Evolutionary conservation across 2,888 invertebrate genomes (phyloP).

Genomic region (Cheilosia scutellata): DNA sequence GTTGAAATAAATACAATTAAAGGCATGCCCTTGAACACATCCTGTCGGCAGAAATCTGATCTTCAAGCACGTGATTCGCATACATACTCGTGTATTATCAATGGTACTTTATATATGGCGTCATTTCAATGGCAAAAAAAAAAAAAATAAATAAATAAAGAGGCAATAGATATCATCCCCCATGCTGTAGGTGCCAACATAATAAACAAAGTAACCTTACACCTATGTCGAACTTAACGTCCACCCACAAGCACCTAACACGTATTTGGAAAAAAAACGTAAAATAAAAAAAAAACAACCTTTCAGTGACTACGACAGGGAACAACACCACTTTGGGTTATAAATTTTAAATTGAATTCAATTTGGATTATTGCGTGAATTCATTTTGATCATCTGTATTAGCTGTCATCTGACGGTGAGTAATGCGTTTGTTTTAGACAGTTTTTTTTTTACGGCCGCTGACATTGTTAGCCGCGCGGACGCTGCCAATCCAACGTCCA

Average conservation of each 20-base stretch:
- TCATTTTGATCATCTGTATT: slow-evolving; percentile 37
- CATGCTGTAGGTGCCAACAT: neutral
- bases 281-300: too few relatives aligned
- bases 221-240: neutral
- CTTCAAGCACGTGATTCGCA: slow-evolving; percentile 24
- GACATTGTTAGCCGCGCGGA: neutral
- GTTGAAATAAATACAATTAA: neutral
- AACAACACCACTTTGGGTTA: slow-evolving; percentile 31
- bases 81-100: neutral
- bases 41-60: slow-evolving; percentile 6
- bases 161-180: slow-evolving; percentile 12
- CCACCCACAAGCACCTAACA: neutral
- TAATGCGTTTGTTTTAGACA: slow-evolving; percentile 11
- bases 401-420: slow-evolving; percentile 24
- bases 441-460: slow-evolving; percentile 10
- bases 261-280: neutral
- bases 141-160: neutral
- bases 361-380: slow-evolving; percentile 59
- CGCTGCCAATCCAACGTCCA: slow-evolving; percentile 27
- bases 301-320: neutral
- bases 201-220: slow-evolving; percentile 14
- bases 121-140: slow-evolving; percentile 8
- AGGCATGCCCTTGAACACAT: neutral
- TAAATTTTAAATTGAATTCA: slow-evolving; percentile 70
- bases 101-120: slow-evolving; percentile 13